Conservation (phyloP, 1,140 invertebrate genomes). For the Anastrepha ludens region DNA sequence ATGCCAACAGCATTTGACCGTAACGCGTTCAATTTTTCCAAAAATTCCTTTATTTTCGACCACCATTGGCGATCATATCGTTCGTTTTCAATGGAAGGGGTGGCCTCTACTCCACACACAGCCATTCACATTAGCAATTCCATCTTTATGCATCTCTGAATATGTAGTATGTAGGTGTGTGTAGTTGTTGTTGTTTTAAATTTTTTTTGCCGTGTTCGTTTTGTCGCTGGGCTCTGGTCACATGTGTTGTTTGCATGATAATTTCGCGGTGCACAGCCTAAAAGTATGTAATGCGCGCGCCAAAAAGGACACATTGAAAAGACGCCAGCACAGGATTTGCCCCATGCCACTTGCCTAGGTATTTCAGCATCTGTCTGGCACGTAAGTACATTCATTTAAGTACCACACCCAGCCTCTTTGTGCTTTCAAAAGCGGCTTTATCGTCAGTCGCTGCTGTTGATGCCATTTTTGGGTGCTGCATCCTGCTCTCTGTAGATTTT, state of each 20-base stretch:
- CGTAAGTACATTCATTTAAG: background rate
- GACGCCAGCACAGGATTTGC: background rate
- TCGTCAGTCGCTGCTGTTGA: background rate
- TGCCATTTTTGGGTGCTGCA: background rate
- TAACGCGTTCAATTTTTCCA: constrained; percentile 44
- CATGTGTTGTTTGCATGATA: constrained; percentile 52
- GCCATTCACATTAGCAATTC: background rate
- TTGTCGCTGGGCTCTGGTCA: constrained; percentile 28
- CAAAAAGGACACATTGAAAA: constrained; percentile 43
- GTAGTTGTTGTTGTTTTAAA: background rate
- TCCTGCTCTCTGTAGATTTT: constrained; percentile 43
- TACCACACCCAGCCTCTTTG: background rate
- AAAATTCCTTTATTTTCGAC: constrained; percentile 2
- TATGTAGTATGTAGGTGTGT: background rate
- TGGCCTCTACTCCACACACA: background rate
- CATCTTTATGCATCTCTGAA: background rate
- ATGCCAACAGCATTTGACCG: constrained; percentile 50
- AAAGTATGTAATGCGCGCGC: constrained; percentile 44
- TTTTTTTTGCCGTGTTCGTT: background rate
- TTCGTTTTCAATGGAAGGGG: background rate
- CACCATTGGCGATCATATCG: too few species aligned
- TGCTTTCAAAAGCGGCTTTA: background rate
- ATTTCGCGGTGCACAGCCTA: constrained; percentile 44
- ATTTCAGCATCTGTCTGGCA: constrained; percentile 7
- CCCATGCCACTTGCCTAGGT: background rate